Percentiles rank a stretch among this genome's conserved stretches.
Conservation (phyloP, 2,797 vertebrate genomes). For the Rhyacichthys aspro region DNA sequence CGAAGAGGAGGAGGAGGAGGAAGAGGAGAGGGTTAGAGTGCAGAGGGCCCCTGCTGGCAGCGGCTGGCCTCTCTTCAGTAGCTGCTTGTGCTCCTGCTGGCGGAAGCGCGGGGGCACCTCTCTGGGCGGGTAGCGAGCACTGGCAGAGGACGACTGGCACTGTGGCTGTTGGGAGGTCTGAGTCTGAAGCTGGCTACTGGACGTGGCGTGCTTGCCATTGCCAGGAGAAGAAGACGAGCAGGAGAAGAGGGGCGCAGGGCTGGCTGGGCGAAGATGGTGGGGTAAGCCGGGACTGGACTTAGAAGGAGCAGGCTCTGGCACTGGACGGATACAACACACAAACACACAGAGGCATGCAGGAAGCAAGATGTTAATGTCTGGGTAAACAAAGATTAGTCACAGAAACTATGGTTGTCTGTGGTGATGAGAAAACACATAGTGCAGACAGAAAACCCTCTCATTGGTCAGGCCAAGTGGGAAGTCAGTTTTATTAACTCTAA, state of each 20-base stretch:
- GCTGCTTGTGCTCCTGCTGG: constrained; percentile 98
- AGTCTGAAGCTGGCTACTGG: constrained; percentile 79
- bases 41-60: constrained; percentile 85
- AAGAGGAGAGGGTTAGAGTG: constrained; percentile 56
- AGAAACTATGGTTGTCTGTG: constrained; percentile 18
- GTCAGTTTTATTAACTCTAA: background rate
- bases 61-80: constrained; percentile 94
- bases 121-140: constrained; percentile 91
- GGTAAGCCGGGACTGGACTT: constrained; percentile 92
- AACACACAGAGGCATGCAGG: constrained; percentile 59
- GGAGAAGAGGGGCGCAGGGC: constrained; percentile 87
- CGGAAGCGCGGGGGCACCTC: constrained; percentile 97
- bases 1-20: constrained; percentile 58
- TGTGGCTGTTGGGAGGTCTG: constrained; percentile 70
- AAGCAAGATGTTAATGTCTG: constrained; percentile 56
- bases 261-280: constrained; percentile 81
- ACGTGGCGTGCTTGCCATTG: constrained; percentile 81
- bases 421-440: background rate
- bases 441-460: background rate
- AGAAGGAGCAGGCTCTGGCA: constrained; percentile 90
- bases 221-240: constrained; percentile 86
- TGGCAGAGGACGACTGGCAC: constrained; percentile 80
- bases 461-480: background rate
- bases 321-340: constrained; percentile 75
- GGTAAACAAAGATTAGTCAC: constrained; percentile 30